phyloP scores from a whole-genome alignment of 2,797 vertebrate genomes.

The Protosalanx chinensis region DNA sequence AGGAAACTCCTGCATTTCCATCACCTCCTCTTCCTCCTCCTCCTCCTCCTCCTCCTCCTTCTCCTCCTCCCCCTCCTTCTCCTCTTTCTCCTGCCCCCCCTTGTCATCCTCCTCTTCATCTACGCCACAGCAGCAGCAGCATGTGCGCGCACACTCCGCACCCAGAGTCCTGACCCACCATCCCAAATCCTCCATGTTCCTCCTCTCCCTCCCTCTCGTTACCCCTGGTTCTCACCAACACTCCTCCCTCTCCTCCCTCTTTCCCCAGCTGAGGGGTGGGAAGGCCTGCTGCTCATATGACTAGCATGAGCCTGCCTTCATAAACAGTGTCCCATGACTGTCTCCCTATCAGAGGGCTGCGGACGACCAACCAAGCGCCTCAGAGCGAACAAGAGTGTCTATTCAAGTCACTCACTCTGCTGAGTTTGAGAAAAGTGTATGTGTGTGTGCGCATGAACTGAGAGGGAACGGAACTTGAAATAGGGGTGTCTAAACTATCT shows the following conservation, averaged over 20 bases:
- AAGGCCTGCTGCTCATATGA: slow-evolving; percentile 67
- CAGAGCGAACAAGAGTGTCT: slow-evolving; percentile 29
- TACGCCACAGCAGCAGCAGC: slow-evolving; percentile 62
- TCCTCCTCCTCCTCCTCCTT: slow-evolving; percentile 19
- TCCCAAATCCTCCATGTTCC: slow-evolving; percentile 72
- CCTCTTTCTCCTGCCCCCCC: slow-evolving; percentile 6
- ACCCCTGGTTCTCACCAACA: slow-evolving; percentile 15
- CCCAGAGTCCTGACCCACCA: slow-evolving; percentile 61
- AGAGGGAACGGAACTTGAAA: neutral
- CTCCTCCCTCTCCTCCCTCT: neutral
- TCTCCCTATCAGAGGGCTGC: slow-evolving; percentile 14
- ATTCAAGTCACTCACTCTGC: slow-evolving; percentile 27
- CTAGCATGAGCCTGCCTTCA: slow-evolving; percentile 64
- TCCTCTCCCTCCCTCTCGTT: slow-evolving; percentile 20
- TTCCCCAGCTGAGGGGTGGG: slow-evolving; percentile 17
- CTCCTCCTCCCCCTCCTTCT: neutral
- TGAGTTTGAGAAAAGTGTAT: neutral
- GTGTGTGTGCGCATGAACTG: neutral
- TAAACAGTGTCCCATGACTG: slow-evolving; percentile 74
- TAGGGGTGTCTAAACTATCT: neutral
- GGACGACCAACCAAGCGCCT: neutral
- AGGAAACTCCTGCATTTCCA: slow-evolving; percentile 31
- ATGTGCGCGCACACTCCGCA: slow-evolving; percentile 51
- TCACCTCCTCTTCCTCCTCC: slow-evolving; percentile 30
- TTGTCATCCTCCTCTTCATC: slow-evolving; percentile 32